Base-by-base conservation (phyloP, 2,113 vertebrate genomes). In the Solea solea region DNA sequence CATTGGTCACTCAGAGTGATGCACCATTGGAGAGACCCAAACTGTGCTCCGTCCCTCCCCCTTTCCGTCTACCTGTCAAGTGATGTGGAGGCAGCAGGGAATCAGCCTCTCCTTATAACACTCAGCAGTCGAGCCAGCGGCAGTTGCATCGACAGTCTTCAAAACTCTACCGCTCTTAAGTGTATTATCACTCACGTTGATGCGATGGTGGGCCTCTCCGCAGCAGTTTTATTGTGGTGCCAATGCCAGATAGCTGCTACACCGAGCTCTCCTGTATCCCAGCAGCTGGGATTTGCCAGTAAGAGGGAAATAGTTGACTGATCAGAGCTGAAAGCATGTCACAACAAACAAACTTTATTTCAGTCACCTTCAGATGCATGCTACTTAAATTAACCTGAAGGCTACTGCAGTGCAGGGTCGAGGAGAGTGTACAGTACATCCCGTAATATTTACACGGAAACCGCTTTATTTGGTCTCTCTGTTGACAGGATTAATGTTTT, bases 1-100 rank as follows among this genome's bases (percentile, higher is more conserved):
- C 88, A 89, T 87, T 89, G 87, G 89, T 85, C 88, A 85, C 89
- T 81, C 64, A 85, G 90, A 89, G 82, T 91, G 91, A 92, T 89
- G 90, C 66, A 84, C 69, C 75, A 88, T 86, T 87, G 82, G 76
- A 81, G 76, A 77, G 59, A 67, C 74, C 25, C 40, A 44, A 74
- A 84, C 64, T 65, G 27, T 4, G 3, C 60, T 73, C 55, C 46
- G 40, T 49, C 15, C 62, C 61, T 9, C 48, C 55, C 16, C 40
- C 55, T 10, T 14, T 34, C 28, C 66, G 48, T 76, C 72, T 58
- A 80, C 79, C 82, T 84, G 84, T 83, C 80, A 89, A 73, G 70
- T 71, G 62, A 76, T 74, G 60, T 39, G 71, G 72, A 61, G 73
- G 57, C 76, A 68, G 55, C 51, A 67, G 76, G 64, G 74, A 82